phyloP scores from a whole-genome alignment of 2,888 invertebrate genomes.

The Drosophila buzzatii region DNA sequence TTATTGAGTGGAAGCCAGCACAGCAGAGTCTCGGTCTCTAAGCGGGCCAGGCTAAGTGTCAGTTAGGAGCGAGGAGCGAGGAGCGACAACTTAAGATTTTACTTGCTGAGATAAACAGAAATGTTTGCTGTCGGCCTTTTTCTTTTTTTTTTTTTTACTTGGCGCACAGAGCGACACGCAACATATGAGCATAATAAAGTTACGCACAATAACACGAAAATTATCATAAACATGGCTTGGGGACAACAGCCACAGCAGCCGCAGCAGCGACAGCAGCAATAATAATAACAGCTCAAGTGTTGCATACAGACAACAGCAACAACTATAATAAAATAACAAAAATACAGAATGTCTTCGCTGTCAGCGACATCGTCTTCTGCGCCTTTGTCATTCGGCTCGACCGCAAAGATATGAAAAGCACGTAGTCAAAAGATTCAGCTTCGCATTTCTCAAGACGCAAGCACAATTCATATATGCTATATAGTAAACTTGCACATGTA shows the following conservation, averaged over 20 bases:
- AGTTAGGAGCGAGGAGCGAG: slow-evolving; percentile 26
- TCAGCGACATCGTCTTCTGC: background rate
- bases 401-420: slow-evolving; percentile 7
- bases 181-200: slow-evolving; percentile 39
- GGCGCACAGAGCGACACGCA: slow-evolving; percentile 6
- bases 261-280: slow-evolving; percentile 2
- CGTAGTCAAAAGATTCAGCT: background rate
- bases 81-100: slow-evolving; percentile 24
- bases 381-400: background rate
- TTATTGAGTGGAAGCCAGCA: slow-evolving; percentile 48
- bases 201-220: slow-evolving; percentile 47
- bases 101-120: slow-evolving; percentile 6
- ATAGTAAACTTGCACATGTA: background rate
- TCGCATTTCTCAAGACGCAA: background rate
- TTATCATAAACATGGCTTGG: slow-evolving; percentile 49
- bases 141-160: background rate
- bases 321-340: slow-evolving; percentile 3
- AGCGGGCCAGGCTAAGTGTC: slow-evolving; percentile 16
- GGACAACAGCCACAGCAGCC: slow-evolving; percentile 1
- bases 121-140: slow-evolving; percentile 23
- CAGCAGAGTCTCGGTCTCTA: slow-evolving; percentile 9
- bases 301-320: slow-evolving; percentile 5
- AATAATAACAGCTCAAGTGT: slow-evolving; percentile 26
- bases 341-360: background rate
- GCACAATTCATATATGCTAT: background rate